Evolutionary conservation across 2,113 vertebrate genomes (phyloP).

Genomic region (Anthoscopus minutus): DNA sequence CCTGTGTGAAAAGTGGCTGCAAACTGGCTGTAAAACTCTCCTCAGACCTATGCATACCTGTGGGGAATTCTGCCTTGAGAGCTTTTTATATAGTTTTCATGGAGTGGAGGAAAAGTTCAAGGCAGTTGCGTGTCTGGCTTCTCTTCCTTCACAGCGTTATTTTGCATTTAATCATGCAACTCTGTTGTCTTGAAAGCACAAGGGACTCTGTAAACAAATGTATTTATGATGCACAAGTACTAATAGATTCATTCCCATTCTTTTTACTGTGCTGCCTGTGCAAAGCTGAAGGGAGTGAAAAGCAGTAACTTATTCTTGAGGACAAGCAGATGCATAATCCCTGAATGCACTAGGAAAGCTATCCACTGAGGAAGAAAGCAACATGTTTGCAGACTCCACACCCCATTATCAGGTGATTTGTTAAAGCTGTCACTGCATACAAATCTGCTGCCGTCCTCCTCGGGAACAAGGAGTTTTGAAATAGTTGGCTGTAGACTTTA

Average conservation of each 20-base stretch:
- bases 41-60: neutral
- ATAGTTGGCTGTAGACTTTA: neutral
- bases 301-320: neutral
- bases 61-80: neutral
- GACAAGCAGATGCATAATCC: neutral
- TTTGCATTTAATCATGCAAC: neutral
- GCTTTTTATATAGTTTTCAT: neutral
- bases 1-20: neutral
- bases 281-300: neutral
- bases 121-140: neutral
- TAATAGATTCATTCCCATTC: neutral
- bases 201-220: neutral
- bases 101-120: neutral
- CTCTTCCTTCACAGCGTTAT: neutral
- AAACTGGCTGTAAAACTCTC: neutral
- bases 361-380: neutral
- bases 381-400: neutral
- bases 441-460: neutral
- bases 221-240: neutral
- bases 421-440: conserved; percentile 13
- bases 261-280: neutral
- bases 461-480: neutral
- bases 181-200: neutral
- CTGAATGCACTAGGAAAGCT: neutral
- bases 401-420: conserved; percentile 27